Percentiles rank a stretch among this genome's conserved stretches.
Conservation (phyloP, 2,888 invertebrate species). For the Callosobruchus maculatus region DNA sequence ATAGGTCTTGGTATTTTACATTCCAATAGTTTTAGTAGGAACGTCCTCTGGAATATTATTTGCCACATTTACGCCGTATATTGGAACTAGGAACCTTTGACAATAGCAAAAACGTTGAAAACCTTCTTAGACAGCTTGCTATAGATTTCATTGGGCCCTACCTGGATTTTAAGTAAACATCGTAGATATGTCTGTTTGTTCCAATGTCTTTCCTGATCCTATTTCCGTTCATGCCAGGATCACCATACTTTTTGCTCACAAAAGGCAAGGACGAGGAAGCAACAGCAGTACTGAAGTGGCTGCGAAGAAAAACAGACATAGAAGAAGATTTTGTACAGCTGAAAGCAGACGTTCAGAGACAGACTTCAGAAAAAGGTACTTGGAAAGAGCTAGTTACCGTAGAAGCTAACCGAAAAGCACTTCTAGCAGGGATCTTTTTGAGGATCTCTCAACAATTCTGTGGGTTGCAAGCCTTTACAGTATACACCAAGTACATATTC, state of each 20-base stretch:
- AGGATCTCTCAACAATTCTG: constrained; percentile 36
- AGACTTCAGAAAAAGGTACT: constrained; percentile 37
- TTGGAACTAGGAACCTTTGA: constrained; percentile 37
- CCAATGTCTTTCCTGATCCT: constrained; percentile 50
- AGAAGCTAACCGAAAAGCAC: constrained; percentile 32
- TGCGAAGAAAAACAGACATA: constrained; percentile 25
- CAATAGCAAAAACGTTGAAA: constrained; percentile 27
- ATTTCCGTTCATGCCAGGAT: constrained; percentile 61
- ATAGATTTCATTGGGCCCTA: constrained; percentile 56
- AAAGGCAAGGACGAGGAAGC: constrained; percentile 30
- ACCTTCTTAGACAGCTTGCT: constrained; percentile 32
- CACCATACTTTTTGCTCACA: constrained; percentile 35
- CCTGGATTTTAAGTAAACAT: constrained; percentile 52
- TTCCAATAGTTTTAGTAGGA: constrained; percentile 32
- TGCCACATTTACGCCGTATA: constrained; percentile 32
- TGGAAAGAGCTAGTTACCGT: constrained; percentile 37
- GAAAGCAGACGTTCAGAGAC: constrained; percentile 31
- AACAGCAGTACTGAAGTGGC: constrained; percentile 24
- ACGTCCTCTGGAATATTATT: constrained; percentile 32
- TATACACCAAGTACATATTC: constrained; percentile 11
- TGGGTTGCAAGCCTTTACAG: constrained; percentile 18
- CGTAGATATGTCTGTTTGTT: constrained; percentile 50
- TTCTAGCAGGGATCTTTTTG: constrained; percentile 32
- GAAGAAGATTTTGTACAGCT: constrained; percentile 29
- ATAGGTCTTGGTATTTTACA: constrained; percentile 33